Evolutionary conservation across 2,797 vertebrate genomes (phyloP), one percentile per base, ranked within the genome.

Genomic region (Tokudaia tokunoshimensis): DNA sequence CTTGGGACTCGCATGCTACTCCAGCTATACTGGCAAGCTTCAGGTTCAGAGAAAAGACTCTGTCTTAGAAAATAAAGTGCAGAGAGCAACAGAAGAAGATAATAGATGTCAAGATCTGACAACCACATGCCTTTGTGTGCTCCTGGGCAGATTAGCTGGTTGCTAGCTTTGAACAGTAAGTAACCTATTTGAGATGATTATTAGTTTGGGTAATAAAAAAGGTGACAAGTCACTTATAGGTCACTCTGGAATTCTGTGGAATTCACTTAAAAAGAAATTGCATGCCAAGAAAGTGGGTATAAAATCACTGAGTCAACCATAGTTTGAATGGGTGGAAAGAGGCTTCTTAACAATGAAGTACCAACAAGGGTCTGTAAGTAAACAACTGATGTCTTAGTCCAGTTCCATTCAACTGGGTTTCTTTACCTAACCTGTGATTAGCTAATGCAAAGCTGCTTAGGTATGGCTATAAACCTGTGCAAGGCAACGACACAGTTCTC

Each of bases 261-360:
- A 37, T 26, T 96, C 47, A 82, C 75, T 81, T 63, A 19, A 89
- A 96, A 81, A 75, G 80, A 61, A 75, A 67, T 13, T 85, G 5
- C 20, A 10, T 24, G 6, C 34, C 76, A 41, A 72, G 89, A 91
- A 67, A 63, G 22, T 52, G 52, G 96, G 91, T 37, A 47, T 29
- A 19, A 3, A 83, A 22, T 65, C 65, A 91, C 4, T 26, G 22
- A 93, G 50, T 22, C 80, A 92, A 52, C 41, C 65, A 80, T 5
- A 63, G 57, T 50, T 37, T 1, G 41, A 79, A 78, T 81, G 24
- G 19, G 52, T 52, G 11, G 14, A 65, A 78, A 78, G 65, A 10
- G 47, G 31, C 37, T 95, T 86, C 13, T 12, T 31, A 87, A 81
- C 1, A 72, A 50, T 13, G 26, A 86, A 20, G 7, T 5, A 29